Percentiles rank a stretch among this genome's conserved stretches.
These are phyloP conservation scores for Epinephelus coioides DNA, from an alignment of 2,797 vertebrate genomes.

Conservation along the genomic window DNA sequence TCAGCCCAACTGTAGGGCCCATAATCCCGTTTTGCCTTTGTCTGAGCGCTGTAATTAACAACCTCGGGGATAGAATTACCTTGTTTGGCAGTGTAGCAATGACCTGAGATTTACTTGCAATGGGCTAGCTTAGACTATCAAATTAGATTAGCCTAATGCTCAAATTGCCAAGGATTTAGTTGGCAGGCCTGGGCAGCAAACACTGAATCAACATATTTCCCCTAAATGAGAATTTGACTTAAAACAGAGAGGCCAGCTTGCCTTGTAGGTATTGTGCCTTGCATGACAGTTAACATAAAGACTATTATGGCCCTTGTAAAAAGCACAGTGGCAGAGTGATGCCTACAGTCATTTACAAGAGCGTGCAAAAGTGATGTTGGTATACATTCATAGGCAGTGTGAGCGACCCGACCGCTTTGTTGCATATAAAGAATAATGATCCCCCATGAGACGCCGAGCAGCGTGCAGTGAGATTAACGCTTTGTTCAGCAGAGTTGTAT, in stretches of 20 bases:
- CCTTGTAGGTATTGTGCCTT: background rate
- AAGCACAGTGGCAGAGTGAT: slow-evolving; percentile 8
- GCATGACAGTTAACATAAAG: slow-evolving; percentile 7
- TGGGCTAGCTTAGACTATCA: slow-evolving; percentile 26
- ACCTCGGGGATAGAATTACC: slow-evolving; percentile 55
- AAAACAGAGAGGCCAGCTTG: background rate
- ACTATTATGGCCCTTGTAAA: slow-evolving; percentile 9
- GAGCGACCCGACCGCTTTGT: slow-evolving; percentile 59
- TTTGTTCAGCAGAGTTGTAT: slow-evolving; percentile 66
- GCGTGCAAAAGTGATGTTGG: slow-evolving; percentile 25
- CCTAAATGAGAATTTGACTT: slow-evolving; percentile 7
- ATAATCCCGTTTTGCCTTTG: slow-evolving; percentile 57
- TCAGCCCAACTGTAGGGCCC: slow-evolving; percentile 11
- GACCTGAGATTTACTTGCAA: slow-evolving; percentile 41
- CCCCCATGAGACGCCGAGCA: slow-evolving; percentile 69
- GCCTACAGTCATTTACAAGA: slow-evolving; percentile 20
- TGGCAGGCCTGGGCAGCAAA: slow-evolving; percentile 31
- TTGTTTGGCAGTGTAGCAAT: slow-evolving; percentile 58
- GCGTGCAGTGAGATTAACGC: slow-evolving; percentile 62
- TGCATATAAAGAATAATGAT: slow-evolving; percentile 80
- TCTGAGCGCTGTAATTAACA: slow-evolving; percentile 62
- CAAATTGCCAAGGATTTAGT: slow-evolving; percentile 35
- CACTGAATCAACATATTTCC: slow-evolving; percentile 18
- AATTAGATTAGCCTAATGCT: slow-evolving; percentile 39
- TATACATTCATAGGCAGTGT: slow-evolving; percentile 23